Conservation (phyloP, 2,797 vertebrate species). For the Anguilla megastoma region DNA sequence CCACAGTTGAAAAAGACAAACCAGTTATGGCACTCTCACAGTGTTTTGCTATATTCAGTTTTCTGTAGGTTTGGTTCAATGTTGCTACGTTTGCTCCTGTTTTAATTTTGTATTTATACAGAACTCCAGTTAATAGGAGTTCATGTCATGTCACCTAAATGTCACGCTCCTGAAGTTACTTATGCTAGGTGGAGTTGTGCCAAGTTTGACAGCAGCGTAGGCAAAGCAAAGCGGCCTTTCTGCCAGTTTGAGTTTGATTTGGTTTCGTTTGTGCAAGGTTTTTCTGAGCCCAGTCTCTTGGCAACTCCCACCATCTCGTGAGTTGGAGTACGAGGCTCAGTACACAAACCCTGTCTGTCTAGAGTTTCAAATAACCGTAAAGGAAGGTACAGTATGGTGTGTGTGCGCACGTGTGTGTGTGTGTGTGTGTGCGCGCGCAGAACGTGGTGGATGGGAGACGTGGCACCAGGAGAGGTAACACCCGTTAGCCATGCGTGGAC, state of each 20-base stretch:
- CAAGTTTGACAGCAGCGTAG: neutral
- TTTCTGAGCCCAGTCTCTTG: neutral
- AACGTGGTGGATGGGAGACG: constrained; percentile 13
- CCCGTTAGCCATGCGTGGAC: neutral
- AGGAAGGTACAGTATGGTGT: constrained; percentile 28
- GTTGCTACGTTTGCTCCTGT: neutral
- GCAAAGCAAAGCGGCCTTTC: neutral
- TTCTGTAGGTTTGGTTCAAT: neutral
- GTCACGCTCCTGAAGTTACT: neutral
- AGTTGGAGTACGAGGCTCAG: neutral
- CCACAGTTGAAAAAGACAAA: neutral
- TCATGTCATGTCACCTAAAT: neutral
- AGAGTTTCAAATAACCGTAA: neutral
- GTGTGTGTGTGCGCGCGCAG: neutral
- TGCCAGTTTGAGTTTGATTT: neutral
- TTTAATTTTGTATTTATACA: neutral
- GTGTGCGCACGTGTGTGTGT: neutral
- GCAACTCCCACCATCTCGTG: neutral
- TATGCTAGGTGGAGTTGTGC: neutral
- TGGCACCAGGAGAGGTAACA: constrained; percentile 27
- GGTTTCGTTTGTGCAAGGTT: neutral
- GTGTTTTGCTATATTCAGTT: neutral
- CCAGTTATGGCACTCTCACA: neutral
- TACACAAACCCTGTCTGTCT: neutral
- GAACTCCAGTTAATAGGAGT: neutral